A percentile compares a stretch with the other conserved stretches of the same genome.
These are phyloP conservation scores for Amphiduros pacificus DNA, from an alignment of 2,888 invertebrate species.

Conservation along the genomic window DNA sequence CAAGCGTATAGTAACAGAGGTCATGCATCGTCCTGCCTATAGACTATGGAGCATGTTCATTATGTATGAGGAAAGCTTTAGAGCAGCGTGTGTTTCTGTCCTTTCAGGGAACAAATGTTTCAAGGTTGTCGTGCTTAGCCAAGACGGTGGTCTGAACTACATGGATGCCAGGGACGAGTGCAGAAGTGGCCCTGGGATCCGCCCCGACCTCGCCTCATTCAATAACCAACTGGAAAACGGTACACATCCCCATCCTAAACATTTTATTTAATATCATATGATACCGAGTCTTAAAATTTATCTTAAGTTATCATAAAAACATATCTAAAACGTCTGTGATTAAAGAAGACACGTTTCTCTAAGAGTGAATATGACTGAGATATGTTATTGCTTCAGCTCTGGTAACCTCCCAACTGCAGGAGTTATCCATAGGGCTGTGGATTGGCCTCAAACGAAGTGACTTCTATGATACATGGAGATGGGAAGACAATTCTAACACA, in stretches of 20 bases:
- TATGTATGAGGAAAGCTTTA: too few relatives aligned
- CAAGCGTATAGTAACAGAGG: too few relatives aligned
- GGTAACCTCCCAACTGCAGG: not conserved
- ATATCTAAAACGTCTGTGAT: too few relatives aligned
- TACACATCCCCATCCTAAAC: too few relatives aligned
- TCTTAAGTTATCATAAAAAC: not conserved
- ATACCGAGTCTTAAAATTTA: not conserved
- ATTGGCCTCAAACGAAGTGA: not conserved
- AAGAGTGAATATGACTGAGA: not conserved
- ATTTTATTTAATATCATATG: not conserved
- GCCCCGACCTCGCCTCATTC: conserved; percentile 2
- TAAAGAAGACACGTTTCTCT: too few relatives aligned
- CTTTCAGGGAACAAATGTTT: conserved; percentile 6
- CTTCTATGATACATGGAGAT: not conserved
- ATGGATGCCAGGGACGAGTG: not conserved
- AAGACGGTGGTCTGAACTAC: not conserved
- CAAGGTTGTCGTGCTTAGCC: not conserved
- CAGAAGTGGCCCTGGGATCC: not conserved
- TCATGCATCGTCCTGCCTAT: too few relatives aligned
- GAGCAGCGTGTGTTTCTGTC: too few relatives aligned
- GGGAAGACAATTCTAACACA: not conserved
- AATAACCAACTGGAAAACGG: not conserved
- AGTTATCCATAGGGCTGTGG: not conserved
- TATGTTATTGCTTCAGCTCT: not conserved
- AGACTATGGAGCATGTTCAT: too few relatives aligned